Evolutionary conservation across 2,888 invertebrate genomes (phyloP).

Genomic region (Chorisops tibialis): DNA sequence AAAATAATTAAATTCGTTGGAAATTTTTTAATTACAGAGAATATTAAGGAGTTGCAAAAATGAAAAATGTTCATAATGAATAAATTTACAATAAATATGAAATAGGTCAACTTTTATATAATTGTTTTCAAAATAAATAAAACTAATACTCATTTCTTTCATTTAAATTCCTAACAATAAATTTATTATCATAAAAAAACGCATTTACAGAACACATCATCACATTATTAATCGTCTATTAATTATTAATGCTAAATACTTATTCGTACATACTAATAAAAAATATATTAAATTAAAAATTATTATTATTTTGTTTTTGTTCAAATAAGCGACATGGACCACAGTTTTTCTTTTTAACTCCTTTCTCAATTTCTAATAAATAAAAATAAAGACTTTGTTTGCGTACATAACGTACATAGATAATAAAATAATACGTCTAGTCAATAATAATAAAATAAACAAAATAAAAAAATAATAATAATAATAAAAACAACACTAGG

Average conservation of each 20-base stretch:
- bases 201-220: too few species aligned
- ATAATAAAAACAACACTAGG: background rate
- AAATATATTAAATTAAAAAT: background rate
- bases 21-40: too few species aligned
- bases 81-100: too few species aligned
- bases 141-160: too few species aligned
- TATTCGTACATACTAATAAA: background rate
- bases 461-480: background rate
- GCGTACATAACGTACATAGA: background rate
- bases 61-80: too few species aligned
- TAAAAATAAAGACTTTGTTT: conserved; percentile 1
- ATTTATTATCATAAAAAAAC: too few species aligned
- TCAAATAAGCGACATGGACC: conserved; percentile 14
- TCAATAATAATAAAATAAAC: conserved; percentile 1
- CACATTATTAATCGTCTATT: too few species aligned
- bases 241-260: background rate
- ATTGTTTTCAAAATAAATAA: too few species aligned
- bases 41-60: too few species aligned
- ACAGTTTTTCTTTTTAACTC: conserved; percentile 4
- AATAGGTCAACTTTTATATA: too few species aligned
- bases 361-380: conserved; percentile 5
- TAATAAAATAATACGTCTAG: background rate
- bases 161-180: too few species aligned
- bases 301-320: background rate
- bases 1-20: too few species aligned